Conservation (phyloP, 1,140 invertebrate species). For the Camponotus vicinus region DNA sequence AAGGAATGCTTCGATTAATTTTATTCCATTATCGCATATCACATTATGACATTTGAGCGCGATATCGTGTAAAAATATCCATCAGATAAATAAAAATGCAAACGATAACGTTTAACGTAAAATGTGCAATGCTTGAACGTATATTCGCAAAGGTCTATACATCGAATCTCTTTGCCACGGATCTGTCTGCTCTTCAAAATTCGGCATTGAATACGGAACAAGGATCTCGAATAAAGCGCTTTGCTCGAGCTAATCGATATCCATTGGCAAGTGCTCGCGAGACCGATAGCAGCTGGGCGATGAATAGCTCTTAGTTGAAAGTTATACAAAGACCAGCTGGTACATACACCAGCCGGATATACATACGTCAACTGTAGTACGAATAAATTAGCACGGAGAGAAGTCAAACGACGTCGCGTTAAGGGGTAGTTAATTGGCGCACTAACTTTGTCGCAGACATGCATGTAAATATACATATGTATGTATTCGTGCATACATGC, state of each 20-base stretch:
- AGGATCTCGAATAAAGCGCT: constrained; percentile 23
- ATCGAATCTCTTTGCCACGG: not conserved
- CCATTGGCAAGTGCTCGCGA: constrained; percentile 28
- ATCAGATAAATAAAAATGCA: not conserved
- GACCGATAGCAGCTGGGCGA: constrained; percentile 11
- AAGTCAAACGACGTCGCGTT: constrained; percentile 49
- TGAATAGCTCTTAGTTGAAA: constrained; percentile 34
- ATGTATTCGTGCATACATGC: not conserved
- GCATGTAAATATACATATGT: not conserved
- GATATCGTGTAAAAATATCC: not conserved
- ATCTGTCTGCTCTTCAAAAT: constrained; percentile 2
- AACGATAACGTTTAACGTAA: not conserved
- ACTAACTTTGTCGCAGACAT: constrained; percentile 62
- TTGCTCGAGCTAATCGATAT: constrained; percentile 28
- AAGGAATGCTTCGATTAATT: not conserved
- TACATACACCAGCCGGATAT: no score
- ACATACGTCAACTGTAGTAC: constrained; percentile 50
- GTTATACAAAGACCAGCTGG: constrained; percentile 44
- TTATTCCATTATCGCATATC: not conserved
- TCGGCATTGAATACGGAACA: not conserved
- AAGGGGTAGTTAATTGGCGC: constrained; percentile 72
- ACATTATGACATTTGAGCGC: not conserved
- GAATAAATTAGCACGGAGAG: constrained; percentile 67
- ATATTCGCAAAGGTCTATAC: not conserved
- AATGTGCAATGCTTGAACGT: not conserved